Base-by-base conservation (phyloP, 1,140 invertebrate genomes). In the Lethrus apterus region DNA sequence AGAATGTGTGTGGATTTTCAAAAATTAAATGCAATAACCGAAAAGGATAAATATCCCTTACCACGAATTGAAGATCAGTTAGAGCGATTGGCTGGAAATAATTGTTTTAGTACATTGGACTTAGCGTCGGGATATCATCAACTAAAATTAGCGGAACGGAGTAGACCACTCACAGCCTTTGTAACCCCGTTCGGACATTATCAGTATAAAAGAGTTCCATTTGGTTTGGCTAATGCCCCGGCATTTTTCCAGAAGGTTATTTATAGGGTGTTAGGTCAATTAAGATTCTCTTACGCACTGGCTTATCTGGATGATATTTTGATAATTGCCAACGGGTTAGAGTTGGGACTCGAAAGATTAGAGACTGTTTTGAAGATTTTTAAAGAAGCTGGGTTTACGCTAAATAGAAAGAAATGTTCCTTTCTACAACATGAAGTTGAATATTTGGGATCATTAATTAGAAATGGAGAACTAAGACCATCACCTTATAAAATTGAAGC, bases 221-320 rank as follows among this genome's bases (percentile, higher is more conserved):
- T 33, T 33, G 32, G 32, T 8, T 21, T 38, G 15, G 35, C 19
- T 15, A 40, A 40, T 11, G 36, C 33, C 14, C 33, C 14, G 8
- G 10, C 14, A 13, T 9, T 17, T 14, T 34, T 34, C 1, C 33
- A 34, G 10, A 34, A 4, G 19, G 14, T 47, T 17, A 19, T 47
- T 13, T 36, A 38, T 26, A 10, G 14, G 10, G 21, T 35, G 11
- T 33, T 36, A 21, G 52, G 55, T 5, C 23, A 46, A 2, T 21
- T 44, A 8, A 31, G 49, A n/a, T 55, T 47, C 20, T 34, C 46
- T n/a, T 33, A 47, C 18, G 55, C 52, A 2, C 19, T 59, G 13
- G 56, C 53, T 17, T 64, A 64, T 35, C 38, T 63, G 21, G 57
- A 63, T 41, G 61, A 63, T 33, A 49, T 62, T 10, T 31, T 64